Evolutionary conservation across 2,888 invertebrate species (phyloP), one percentile per base, ranked within the genome.

Genomic region (Callyntrura sp.): DNA sequence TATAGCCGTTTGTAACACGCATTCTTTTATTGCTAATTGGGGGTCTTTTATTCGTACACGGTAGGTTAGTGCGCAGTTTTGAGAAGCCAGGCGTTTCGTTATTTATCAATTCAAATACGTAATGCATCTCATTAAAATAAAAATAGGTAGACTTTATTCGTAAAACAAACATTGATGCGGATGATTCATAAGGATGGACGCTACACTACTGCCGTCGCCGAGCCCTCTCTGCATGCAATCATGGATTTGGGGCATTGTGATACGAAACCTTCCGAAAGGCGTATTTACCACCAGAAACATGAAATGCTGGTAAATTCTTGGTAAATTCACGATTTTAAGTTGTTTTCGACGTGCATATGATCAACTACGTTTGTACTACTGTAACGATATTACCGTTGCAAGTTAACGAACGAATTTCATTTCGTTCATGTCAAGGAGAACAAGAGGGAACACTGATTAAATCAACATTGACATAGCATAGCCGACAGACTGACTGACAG

Each of bases 391-490:
- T 35, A 28, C 23, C 23, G 78, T 57, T 81, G 25, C 28, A 82
- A 17, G 43, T 25, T 65, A 82, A 82, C 65, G 65, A 82, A 82
- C 65, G 65, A 82, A 82, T 65, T 82, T 48, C 82, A 65, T 82
- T 82, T 82, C 45, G 82, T 65, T 82, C 82, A 82, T 82, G 82
- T 82, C 88, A 88, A 84, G 88, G 88, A 78, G 88, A 88, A 88
- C 88, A 88, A 88, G 88, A 83, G 88, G 83, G 76, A 84, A 88
- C 88, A 88, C 84, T 91, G 91, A 91, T 91, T 91, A 91, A 91
- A 91, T 91, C 91, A 91, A 88, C 91, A 91, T 88, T 90, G 91
- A 91, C 91, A 91, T 88, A 88, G 85, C 88, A 85, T 35, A 73
- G 85, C 88, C 87, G 90, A 90, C 90, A 90, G 87, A 90, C 90